Evolutionary conservation across 2,888 invertebrate species (phyloP).

Genomic region (Tipula lateralis): DNA sequence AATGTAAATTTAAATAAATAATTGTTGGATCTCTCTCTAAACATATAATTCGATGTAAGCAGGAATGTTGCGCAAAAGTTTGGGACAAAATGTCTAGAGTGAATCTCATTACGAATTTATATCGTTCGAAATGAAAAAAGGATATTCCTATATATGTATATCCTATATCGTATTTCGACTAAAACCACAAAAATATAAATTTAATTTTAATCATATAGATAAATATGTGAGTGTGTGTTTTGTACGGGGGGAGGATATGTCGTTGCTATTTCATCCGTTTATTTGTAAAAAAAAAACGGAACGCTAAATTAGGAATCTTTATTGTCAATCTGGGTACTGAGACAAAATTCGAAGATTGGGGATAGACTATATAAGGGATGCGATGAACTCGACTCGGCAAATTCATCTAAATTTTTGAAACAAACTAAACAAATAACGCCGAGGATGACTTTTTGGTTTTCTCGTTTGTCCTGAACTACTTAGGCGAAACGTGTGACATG

Average conservation of each 20-base stretch:
- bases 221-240: neutral
- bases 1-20: conserved; percentile 24
- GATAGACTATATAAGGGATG: too few species aligned
- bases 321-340: neutral
- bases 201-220: conserved; percentile 15
- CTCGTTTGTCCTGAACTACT: too few species aligned
- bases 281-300: neutral
- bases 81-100: conserved; percentile 11
- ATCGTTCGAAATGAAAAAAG: neutral
- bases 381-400: too few species aligned
- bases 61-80: neutral
- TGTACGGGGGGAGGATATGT: neutral
- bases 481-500: too few species aligned
- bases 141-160: neutral
- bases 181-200: conserved; percentile 24
- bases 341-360: conserved; percentile 32
- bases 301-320: neutral
- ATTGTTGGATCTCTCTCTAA: neutral
- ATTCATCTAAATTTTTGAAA: too few species aligned
- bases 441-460: too few species aligned
- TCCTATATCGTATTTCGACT: neutral
- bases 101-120: conserved; percentile 19
- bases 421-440: too few species aligned
- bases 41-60: neutral
- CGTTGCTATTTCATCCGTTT: neutral